Evolutionary conservation across 1,140 invertebrate species (phyloP), one percentile per base, ranked within the genome.

Genomic region (Orchestia grillus): DNA sequence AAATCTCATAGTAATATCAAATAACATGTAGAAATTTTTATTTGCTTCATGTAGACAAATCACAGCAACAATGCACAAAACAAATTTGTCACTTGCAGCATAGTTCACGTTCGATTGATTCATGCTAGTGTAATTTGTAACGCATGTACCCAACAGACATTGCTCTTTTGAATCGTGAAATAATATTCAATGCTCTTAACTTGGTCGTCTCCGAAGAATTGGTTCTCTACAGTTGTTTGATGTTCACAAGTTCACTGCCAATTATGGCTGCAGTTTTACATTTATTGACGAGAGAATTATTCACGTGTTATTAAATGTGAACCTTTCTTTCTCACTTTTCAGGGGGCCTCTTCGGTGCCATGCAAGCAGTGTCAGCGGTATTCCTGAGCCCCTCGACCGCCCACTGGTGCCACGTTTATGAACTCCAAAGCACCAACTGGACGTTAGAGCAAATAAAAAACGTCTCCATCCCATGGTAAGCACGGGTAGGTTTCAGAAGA

Each of bases 391-490:
- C 97, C 44, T 95, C 96, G 19, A 96, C 96, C 4, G 97, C 97
- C 43, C 97, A 97, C 92, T 97, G 97, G 97, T 97, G 97, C 41
- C 43, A 95, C 47, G 96, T 97, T 16, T 96, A 96, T 0, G 96
- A 97, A 87, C 95, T 97, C 3, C 91, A 94, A n/a, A 36, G 36
- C 28, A 96, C 96, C 42, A 97, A 97, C 96, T 97, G 97, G 96
- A 96, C 97, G 28, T 95, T 95, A 16, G 96, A 96, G 44, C 96
- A 97, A 44, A 62, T 96, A 15, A 96, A 96, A 96, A 97, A 96
- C 94, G 95, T 96, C 77, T 96, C 96, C 43, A 44, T 97, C 36
- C 96, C 96, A 36, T 96, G 96, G 96, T 97, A 96, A 96, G 96
- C 28, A 45, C 42, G 3, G 11, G 41, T 90, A 4, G 88, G 88